Base-by-base conservation (phyloP, 1,140 invertebrate genomes). In the Wasmannia auropunctata region DNA sequence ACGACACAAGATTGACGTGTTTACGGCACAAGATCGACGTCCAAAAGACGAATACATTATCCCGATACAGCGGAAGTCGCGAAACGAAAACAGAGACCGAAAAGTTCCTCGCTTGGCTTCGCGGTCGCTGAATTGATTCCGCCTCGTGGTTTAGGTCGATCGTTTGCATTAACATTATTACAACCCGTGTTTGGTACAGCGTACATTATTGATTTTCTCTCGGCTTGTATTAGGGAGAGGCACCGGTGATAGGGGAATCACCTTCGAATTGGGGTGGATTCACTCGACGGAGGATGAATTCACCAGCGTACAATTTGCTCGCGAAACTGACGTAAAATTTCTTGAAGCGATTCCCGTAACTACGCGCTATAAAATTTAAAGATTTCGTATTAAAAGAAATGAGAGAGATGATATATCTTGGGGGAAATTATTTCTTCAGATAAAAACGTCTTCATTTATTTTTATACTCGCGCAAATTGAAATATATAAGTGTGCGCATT, bases 201-300 rank as follows among this genome's bases (percentile, higher is more conserved):
- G 25, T n/a, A n/a, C 19, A 11, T 43, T 81, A 81, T 81, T 49
- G 65, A 81, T 81, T 56, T 81, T 81, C 65, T 7, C 40, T 72
- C 51, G 22, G 19, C 19, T 81, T 14, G 11, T 54, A 58, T 58
- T 58, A 58, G 79, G 49, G 49, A 81, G 51, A 70, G n/a, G 25
- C 5, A 22, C 8, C 25, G 31, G 8, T 14, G 16, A 19, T 11
- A 25, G 79, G 34, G 25, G 19, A 72, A 31, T 58, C 51, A 58
- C 72, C 34, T 46, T 72, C 37, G 65, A 58, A 25, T 43, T 56
- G 51, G 37, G 3, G 34, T 28, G 51, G 25, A 14, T 4, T 22
- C n/a, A n/a, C n/a, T n/a, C n/a, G n/a, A 2, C 19, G 40, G 2
- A 22, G 43, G 10, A 22, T n/a, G 25, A 19, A 51, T 58, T 43